Percentiles rank a stretch among this genome's conserved stretches.
phyloP scores from a whole-genome alignment of 1,140 invertebrate species.

The Babylonia areolata region DNA sequence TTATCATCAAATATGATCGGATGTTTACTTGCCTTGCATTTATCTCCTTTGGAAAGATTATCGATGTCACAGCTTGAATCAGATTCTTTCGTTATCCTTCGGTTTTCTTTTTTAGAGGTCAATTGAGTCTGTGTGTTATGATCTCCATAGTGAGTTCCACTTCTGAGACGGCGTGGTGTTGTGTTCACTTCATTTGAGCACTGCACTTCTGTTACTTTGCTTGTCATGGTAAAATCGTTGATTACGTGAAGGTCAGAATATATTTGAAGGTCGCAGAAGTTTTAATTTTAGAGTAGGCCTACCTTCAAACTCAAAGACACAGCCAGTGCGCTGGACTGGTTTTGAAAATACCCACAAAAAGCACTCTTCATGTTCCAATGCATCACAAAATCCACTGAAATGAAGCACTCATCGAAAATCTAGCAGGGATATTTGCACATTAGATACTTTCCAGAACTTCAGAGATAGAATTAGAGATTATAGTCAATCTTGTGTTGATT shows the following conservation, averaged over 20 bases:
- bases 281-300: neutral
- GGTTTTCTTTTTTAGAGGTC: neutral
- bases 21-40: neutral
- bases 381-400: neutral
- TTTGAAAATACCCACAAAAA: neutral
- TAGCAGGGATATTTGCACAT: too few species aligned
- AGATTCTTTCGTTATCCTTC: neutral
- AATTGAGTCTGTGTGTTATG: neutral
- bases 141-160: constrained; percentile 33
- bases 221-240: constrained; percentile 17
- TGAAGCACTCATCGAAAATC: neutral
- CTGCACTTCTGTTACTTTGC: neutral
- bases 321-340: neutral
- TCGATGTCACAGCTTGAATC: neutral
- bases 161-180: constrained; percentile 28
- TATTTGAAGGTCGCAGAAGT: neutral
- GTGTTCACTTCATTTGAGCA: constrained; percentile 7
- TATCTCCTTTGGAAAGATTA: neutral
- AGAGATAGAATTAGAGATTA: neutral
- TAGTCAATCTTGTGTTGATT: neutral
- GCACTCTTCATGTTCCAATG: too few species aligned
- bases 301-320: neutral
- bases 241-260: neutral
- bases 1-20: neutral
- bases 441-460: too few species aligned